Percentiles rank a stretch among this genome's conserved stretches.
Evolutionary conservation across 2,888 invertebrate genomes (phyloP).

Genomic region (Polymixis lichenea): DNA sequence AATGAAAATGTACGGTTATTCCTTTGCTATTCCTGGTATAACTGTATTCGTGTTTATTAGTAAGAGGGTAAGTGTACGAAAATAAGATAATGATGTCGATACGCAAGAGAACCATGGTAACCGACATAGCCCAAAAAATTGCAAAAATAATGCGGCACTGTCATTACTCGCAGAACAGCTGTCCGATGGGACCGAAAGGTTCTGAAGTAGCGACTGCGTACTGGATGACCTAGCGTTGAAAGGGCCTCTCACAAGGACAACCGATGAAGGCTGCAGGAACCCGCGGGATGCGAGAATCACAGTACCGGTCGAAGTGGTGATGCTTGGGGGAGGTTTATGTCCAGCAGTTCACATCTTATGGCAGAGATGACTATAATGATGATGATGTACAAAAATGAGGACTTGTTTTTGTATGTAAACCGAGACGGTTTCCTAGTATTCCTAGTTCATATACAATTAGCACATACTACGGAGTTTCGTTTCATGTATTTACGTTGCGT

Average conservation of each 20-base stretch:
- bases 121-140: neutral
- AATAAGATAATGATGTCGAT: neutral
- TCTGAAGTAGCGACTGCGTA: neutral
- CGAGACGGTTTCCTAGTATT: neutral
- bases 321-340: too few relatives aligned
- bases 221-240: neutral
- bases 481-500: constrained; percentile 43
- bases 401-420: neutral
- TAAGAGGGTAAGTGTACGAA: neutral
- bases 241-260: neutral
- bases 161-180: neutral
- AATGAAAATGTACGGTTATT: neutral
- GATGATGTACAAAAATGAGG: neutral
- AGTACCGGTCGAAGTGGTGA: too few relatives aligned
- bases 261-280: neutral
- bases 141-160: neutral
- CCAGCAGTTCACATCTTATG: neutral
- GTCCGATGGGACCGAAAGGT: neutral
- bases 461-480: neutral
- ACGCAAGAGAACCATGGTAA: neutral
- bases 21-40: neutral
- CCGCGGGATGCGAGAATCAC: neutral
- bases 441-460: neutral
- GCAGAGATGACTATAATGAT: too few relatives aligned
- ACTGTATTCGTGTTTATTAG: too few relatives aligned